Evolutionary conservation across 1,140 invertebrate species (phyloP).

Genomic region (Drosophila nasuta): DNA sequence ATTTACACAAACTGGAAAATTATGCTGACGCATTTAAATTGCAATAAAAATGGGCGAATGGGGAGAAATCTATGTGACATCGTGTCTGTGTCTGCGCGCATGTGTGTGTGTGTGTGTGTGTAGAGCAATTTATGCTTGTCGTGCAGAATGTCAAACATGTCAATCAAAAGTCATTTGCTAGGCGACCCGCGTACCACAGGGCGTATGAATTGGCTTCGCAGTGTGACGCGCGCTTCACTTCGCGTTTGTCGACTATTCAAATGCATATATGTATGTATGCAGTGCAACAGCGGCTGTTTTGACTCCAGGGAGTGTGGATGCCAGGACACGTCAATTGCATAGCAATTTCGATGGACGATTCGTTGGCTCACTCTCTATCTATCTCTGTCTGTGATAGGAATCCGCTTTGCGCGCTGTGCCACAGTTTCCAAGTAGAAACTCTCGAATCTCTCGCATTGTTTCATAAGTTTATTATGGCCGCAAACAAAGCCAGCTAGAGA

Average conservation of each 20-base stretch:
- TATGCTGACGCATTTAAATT: conserved; percentile 78
- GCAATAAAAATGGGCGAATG: conserved; percentile 61
- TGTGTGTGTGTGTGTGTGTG: conserved; percentile 12
- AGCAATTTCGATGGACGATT: conserved; percentile 54
- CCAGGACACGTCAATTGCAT: conserved; percentile 62
- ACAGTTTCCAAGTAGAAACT: conserved; percentile 2
- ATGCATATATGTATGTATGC: conserved; percentile 40
- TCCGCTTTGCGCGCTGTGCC: conserved; percentile 50
- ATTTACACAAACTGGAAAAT: conserved; percentile 61
- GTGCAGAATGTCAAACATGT: conserved; percentile 81
- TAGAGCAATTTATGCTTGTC: conserved; percentile 74
- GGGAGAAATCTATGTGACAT: neutral
- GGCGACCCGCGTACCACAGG: conserved; percentile 52
- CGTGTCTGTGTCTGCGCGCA: neutral
- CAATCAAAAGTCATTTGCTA: conserved; percentile 81
- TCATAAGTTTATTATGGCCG: conserved; percentile 9
- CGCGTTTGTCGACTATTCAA: conserved; percentile 35
- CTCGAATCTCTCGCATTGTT: conserved; percentile 14
- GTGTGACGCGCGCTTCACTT: conserved; percentile 34
- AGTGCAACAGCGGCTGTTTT: conserved; percentile 1
- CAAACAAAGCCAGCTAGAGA: neutral
- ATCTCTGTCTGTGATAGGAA: conserved; percentile 36
- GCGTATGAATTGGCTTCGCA: conserved; percentile 55
- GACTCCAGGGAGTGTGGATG: conserved; percentile 32
- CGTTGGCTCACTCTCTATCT: conserved; percentile 9